Conservation (phyloP, 92 coral and sea anemone genomes). For the Nematostella vectensis region DNA sequence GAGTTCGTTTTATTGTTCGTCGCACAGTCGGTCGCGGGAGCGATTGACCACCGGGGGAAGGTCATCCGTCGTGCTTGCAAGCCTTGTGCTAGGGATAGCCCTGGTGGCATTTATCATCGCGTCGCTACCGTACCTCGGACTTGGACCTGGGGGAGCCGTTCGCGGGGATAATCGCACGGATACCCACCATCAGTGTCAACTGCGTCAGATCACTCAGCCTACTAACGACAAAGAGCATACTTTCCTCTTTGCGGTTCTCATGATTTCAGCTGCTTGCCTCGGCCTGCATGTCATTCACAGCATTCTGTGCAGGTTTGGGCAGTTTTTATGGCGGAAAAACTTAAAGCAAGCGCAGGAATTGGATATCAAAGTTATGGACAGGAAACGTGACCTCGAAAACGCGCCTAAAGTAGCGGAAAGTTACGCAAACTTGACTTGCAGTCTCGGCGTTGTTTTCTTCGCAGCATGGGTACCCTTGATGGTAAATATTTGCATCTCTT, state of each 20-base stretch:
- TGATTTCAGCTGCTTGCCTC: constrained; percentile 73
- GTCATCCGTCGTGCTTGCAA: constrained; percentile 51
- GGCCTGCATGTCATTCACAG: constrained; percentile 68
- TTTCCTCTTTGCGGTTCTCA: constrained; percentile 66
- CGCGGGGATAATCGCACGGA: constrained; percentile 4
- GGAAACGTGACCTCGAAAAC: constrained; percentile 8
- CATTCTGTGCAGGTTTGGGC: constrained; percentile 47
- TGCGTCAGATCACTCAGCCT: constrained; percentile 71
- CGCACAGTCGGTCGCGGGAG: constrained; percentile 33
- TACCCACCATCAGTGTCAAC: constrained; percentile 27
- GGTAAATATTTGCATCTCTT: constrained; percentile 35
- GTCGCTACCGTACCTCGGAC: constrained; percentile 75
- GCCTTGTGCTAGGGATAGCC: constrained; percentile 65
- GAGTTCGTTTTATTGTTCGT: constrained; percentile 50
- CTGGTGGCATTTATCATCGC: constrained; percentile 64
- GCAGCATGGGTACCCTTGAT: constrained; percentile 76
- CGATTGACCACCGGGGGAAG: constrained; percentile 21
- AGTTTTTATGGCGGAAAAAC: constrained; percentile 27
- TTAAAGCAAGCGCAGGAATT: constrained; percentile 31
- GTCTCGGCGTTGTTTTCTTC: constrained; percentile 50
- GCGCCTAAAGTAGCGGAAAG: constrained; percentile 26
- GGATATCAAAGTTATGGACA: constrained; percentile 22
- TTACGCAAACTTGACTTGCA: constrained; percentile 70
- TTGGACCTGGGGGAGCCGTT: constrained; percentile 52
- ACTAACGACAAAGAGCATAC: constrained; percentile 61